phyloP scores from a whole-genome alignment of 2,797 vertebrate genomes.

The Pseudochirops corinnae region DNA sequence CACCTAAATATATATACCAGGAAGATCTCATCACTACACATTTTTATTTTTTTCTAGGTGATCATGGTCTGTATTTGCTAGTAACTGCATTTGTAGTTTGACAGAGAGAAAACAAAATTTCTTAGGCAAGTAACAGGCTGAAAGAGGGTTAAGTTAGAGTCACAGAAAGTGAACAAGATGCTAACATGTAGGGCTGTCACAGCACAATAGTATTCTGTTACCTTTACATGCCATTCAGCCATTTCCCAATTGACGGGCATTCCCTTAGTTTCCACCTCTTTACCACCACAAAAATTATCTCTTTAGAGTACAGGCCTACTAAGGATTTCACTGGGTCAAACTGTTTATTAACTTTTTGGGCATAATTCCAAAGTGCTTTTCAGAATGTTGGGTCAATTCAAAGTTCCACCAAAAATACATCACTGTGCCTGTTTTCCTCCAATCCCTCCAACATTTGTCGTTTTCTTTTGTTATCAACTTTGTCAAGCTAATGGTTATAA shows the following conservation, averaged over 20 bases:
- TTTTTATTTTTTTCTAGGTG: background rate
- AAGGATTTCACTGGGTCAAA: background rate
- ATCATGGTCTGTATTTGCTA: background rate
- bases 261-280: background rate
- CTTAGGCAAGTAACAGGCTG: background rate
- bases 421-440: background rate
- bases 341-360: background rate
- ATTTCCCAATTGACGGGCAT: background rate
- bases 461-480: background rate
- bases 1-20: background rate
- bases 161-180: background rate
- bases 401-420: background rate
- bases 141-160: background rate
- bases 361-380: background rate
- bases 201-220: background rate
- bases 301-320: background rate
- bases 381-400: background rate
- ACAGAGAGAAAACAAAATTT: background rate
- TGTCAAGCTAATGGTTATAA: background rate
- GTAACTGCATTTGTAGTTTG: background rate
- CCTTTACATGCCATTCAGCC: background rate
- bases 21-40: background rate
- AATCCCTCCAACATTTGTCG: background rate
- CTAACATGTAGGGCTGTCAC: background rate
- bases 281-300: background rate